Evolutionary conservation across 37 sponge, comb jelly and placozoan genomes (phyloP).

Genomic region (Haliclona indistincta): DNA sequence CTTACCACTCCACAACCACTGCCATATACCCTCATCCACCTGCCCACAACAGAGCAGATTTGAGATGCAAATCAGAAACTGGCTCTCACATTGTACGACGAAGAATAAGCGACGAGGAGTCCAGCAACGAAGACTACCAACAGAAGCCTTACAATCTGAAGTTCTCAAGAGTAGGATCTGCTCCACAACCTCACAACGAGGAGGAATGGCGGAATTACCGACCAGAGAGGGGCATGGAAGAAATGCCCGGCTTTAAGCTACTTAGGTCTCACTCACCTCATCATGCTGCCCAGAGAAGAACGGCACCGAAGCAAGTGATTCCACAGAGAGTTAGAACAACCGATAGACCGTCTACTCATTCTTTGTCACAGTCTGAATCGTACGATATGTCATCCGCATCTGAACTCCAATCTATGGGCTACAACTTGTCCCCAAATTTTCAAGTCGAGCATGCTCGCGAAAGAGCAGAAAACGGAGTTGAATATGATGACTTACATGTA

Average conservation of each 20-base stretch:
- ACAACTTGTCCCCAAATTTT: neutral
- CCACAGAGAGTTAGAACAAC: neutral
- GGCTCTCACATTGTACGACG: neutral
- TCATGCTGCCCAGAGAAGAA: no score
- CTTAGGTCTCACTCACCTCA: neutral
- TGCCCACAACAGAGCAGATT: neutral
- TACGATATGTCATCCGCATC: slow-evolving; percentile 26
- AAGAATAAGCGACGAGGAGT: neutral
- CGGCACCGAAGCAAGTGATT: neutral
- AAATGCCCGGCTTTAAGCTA: neutral
- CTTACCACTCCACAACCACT: neutral
- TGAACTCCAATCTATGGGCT: neutral
- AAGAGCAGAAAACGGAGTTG: neutral
- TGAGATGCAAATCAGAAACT: neutral
- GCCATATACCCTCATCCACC: neutral
- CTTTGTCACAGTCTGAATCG: slow-evolving; percentile 29
- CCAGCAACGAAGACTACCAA: neutral
- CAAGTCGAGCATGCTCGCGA: neutral
- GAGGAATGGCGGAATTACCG: slow-evolving; percentile 57
- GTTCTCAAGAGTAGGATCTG: slow-evolving; percentile 39
- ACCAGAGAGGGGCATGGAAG: neutral
- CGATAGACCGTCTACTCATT: neutral
- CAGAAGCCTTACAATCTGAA: neutral
- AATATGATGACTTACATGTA: slow-evolving; percentile 1
- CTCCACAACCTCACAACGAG: slow-evolving; percentile 16